A percentile compares a stretch with the other conserved stretches of the same genome.
phyloP scores from a whole-genome alignment of 1,140 invertebrate genomes.

The Idris sp. region DNA sequence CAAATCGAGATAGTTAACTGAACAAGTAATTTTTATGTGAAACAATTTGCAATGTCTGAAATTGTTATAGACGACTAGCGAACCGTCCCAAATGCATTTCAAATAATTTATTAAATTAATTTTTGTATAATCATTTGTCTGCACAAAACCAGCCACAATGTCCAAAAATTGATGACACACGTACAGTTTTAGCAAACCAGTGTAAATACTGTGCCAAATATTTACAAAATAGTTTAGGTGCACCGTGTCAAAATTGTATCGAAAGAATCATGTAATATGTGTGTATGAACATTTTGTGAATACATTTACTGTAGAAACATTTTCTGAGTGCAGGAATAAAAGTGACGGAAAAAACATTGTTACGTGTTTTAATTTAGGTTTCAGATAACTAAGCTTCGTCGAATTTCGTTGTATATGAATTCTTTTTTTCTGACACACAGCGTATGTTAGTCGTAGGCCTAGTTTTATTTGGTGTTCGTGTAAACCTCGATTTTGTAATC shows the following conservation, averaged over 20 bases:
- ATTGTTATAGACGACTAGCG: conserved; percentile 11
- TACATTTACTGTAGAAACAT: too few species aligned
- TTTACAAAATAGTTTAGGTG: conserved; percentile 6
- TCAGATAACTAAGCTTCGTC: too few species aligned
- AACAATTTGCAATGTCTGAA: not conserved
- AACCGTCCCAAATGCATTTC: too few species aligned
- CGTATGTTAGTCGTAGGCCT: not conserved
- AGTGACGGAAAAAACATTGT: too few species aligned
- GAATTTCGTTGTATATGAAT: too few species aligned
- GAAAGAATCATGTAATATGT: not conserved
- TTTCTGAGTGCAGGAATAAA: too few species aligned
- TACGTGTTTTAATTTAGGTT: too few species aligned
- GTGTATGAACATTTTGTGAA: too few species aligned
- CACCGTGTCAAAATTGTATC: conserved; percentile 1
- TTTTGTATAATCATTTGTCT: conserved; percentile 7
- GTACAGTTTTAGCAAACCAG: not conserved
- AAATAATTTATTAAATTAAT: not conserved
- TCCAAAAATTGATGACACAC: conserved; percentile 19
- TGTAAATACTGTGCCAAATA: conserved; percentile 45
- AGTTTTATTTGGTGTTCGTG: conserved; percentile 9
- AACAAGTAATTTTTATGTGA: not conserved
- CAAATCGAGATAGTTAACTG: not conserved
- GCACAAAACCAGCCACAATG: conserved; percentile 5
- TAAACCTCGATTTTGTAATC: conserved; percentile 3
- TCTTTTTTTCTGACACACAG: too few species aligned